phyloP scores from a whole-genome alignment of 2,888 invertebrate genomes.

The Cantharis rufa region DNA sequence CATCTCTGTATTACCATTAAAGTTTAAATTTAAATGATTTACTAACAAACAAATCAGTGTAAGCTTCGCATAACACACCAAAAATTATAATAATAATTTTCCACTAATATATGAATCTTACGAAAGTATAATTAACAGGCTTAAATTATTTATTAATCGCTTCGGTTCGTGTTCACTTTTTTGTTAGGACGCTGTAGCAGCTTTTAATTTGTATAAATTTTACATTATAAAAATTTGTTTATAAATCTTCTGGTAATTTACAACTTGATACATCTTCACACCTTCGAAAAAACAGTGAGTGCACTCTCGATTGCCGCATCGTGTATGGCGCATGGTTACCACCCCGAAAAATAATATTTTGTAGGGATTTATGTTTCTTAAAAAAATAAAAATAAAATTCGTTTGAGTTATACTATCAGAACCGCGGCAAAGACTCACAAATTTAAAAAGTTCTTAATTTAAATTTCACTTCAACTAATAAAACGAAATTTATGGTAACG shows the following conservation, averaged over 20 bases:
- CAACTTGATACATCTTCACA: background rate
- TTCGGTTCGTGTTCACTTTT: background rate
- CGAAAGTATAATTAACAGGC: background rate
- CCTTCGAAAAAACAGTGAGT: background rate
- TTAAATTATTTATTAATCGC: background rate
- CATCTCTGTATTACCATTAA: background rate
- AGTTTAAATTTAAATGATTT: background rate
- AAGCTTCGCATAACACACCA: background rate
- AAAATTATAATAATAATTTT: background rate
- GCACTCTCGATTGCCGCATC: background rate
- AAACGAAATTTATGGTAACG: background rate
- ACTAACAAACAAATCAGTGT: background rate
- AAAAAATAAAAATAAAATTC: background rate
- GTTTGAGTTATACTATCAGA: background rate
- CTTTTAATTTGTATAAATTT: background rate
- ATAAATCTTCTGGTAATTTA: background rate
- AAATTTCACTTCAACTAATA: background rate
- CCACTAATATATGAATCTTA: background rate
- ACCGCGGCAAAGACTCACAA: background rate
- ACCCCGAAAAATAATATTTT: background rate
- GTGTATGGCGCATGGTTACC: background rate
- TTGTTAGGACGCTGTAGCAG: background rate
- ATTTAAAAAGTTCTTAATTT: background rate
- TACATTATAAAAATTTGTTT: background rate
- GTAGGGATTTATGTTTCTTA: background rate